Evolutionary conservation across 2,888 invertebrate genomes (phyloP), one percentile per base, ranked within the genome.

Genomic region (Ditula angustiorana): DNA sequence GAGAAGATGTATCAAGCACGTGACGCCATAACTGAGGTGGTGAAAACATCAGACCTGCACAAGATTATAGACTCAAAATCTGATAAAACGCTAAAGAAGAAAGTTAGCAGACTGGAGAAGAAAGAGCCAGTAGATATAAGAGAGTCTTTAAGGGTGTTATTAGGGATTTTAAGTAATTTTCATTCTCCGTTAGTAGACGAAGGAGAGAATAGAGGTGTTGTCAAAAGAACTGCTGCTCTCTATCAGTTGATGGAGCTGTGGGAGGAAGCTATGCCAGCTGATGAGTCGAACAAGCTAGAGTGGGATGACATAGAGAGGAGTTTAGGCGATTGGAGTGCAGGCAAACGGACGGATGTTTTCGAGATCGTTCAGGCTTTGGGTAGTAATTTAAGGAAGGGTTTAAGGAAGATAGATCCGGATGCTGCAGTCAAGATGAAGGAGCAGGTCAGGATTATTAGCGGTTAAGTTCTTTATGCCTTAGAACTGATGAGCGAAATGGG

Each of bases 1-100:
- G 46, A 4, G 0, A 79, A 78, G 62, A 28, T 87, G 0, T 77
- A 75, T 23, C 68, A 76, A 44, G 66, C 69, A 0, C 35, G 71
- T 0, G 77, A 83, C 23, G 77, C 83, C 0, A 13, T 80, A 0
- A 83, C 82, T 0, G 84, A 87, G 67, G 73, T 73, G 0, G 1
- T 79, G 0, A 81, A 77, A 70, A 67, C 73, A 1, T 61, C 65
- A 0, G 68, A 81, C 8, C 76, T 75, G 2, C 46, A 49, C 0
- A 47, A 64, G 0, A 5, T 69, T 0, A 41, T 83, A 3, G 62
- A 74, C 19, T 41, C 30, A 1, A 66, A 71, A 1, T 67, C 73
- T 0, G 61, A 71, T 35, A 67, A 61, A 8, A 50, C 67, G 19
- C 67, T 78, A 13, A 57, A 47, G 0, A 67, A 0, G 5, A 61